Conservation (phyloP, 2,113 vertebrate species). For the Nothoprocta perdicaria region DNA sequence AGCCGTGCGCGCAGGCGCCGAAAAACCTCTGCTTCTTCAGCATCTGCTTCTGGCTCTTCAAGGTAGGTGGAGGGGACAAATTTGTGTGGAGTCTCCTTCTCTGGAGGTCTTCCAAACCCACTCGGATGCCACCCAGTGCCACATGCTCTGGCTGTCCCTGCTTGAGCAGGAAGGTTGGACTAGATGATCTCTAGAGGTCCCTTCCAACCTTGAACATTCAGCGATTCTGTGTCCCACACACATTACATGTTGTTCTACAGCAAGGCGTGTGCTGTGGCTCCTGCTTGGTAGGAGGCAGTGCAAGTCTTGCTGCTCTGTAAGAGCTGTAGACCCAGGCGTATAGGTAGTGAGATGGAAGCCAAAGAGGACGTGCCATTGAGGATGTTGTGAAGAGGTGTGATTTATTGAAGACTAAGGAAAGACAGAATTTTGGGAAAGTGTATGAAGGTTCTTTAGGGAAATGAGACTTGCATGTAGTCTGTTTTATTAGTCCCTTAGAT, state of each 20-base stretch:
- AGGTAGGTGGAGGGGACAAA: constrained; percentile 76
- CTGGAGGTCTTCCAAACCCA: too few relatives aligned
- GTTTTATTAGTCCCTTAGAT: not conserved
- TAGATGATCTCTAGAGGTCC: too few relatives aligned
- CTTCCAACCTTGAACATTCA: too few relatives aligned
- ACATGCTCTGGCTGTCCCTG: too few relatives aligned
- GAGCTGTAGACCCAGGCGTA: accelerated
- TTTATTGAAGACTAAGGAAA: not conserved
- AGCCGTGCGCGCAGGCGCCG: constrained; percentile 87
- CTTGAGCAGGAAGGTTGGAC: too few relatives aligned
- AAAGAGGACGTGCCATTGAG: accelerated
- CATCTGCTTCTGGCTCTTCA: constrained; percentile 93
- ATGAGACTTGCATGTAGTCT: not conserved
- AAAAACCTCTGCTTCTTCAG: constrained; percentile 90
- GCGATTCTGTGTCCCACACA: too few relatives aligned
- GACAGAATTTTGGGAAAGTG: not conserved
- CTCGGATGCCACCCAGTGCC: too few relatives aligned
- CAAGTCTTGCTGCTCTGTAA: not conserved
- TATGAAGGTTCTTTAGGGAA: not conserved
- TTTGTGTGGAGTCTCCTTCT: too few relatives aligned
- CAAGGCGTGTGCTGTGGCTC: accelerated
- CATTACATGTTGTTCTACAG: too few relatives aligned
- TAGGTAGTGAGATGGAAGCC: not conserved
- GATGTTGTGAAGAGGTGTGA: not conserved
- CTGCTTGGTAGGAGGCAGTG: not conserved